phyloP scores from a whole-genome alignment of 2,797 vertebrate genomes.

The Enteromius radiatus region DNA sequence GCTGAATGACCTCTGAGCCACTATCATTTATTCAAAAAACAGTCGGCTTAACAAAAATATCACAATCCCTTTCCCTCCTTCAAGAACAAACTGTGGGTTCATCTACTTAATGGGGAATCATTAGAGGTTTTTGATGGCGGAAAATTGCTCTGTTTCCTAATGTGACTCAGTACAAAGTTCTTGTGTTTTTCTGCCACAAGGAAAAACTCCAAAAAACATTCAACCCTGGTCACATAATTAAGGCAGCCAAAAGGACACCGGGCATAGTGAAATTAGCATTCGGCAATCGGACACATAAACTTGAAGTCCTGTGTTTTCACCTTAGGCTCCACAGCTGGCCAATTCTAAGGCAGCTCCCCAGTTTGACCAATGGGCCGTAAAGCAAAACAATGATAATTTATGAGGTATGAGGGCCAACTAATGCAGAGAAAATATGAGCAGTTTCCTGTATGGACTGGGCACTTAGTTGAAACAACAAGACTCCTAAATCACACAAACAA shows the following conservation, averaged over 20 bases:
- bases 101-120: constrained; percentile 71
- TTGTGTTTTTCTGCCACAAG: constrained; percentile 59
- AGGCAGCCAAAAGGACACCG: constrained; percentile 56
- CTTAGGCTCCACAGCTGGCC: constrained; percentile 59
- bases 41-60: constrained; percentile 68
- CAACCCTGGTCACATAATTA: constrained; percentile 46
- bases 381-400: constrained; percentile 68
- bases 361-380: constrained; percentile 61
- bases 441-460: constrained; percentile 56
- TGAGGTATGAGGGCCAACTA: constrained; percentile 59
- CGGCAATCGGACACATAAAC: constrained; percentile 47
- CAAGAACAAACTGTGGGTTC: constrained; percentile 47
- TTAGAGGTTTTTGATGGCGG: constrained; percentile 75
- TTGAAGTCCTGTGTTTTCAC: constrained; percentile 61
- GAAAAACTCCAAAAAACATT: constrained; percentile 36
- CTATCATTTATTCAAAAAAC: constrained; percentile 72
- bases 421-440: constrained; percentile 60
- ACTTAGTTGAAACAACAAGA: constrained; percentile 63
- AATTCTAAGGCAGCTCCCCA: constrained; percentile 53
- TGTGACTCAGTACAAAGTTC: constrained; percentile 68
- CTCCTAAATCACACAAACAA: constrained; percentile 55
- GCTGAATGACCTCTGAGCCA: constrained; percentile 62
- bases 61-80: constrained; percentile 61
- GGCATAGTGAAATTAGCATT: constrained; percentile 54
- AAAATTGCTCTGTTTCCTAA: constrained; percentile 73